Evolutionary conservation across 1,140 invertebrate genomes (phyloP).

Genomic region (Formica exsecta): DNA sequence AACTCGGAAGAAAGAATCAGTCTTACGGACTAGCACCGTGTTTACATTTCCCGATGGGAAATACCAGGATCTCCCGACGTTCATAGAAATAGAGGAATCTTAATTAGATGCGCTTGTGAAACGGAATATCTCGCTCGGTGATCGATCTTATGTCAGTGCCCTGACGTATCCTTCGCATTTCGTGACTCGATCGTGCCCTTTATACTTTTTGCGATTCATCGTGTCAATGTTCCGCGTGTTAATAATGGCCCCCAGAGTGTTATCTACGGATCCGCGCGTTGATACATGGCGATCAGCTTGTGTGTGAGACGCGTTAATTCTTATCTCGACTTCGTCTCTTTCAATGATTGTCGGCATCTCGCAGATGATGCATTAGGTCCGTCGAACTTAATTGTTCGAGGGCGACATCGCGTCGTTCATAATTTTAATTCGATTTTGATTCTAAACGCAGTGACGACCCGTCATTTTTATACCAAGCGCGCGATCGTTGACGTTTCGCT

Average conservation of each 20-base stretch:
- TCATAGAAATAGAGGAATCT: neutral
- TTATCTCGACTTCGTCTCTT: neutral
- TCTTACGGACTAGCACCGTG: neutral
- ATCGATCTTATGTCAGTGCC: slow-evolving; percentile 15
- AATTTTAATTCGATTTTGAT: neutral
- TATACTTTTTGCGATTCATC: neutral
- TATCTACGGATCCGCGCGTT: neutral
- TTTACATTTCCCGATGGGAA: slow-evolving; percentile 20
- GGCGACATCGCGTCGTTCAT: neutral
- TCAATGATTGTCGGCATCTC: neutral
- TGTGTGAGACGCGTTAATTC: neutral
- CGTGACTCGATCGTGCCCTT: neutral
- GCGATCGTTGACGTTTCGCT: neutral
- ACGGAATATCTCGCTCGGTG: neutral
- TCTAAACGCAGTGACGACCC: neutral
- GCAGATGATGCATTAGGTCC: neutral
- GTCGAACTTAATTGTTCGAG: neutral
- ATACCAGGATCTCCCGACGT: neutral
- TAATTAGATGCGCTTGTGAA: neutral
- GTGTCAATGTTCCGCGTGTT: neutral
- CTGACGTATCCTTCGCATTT: neutral
- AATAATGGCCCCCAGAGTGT: neutral
- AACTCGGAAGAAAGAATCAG: neutral
- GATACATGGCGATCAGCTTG: neutral
- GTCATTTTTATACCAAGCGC: neutral